Conservation (phyloP, 2,888 invertebrate species). For the Eugnorisma glareosa region DNA sequence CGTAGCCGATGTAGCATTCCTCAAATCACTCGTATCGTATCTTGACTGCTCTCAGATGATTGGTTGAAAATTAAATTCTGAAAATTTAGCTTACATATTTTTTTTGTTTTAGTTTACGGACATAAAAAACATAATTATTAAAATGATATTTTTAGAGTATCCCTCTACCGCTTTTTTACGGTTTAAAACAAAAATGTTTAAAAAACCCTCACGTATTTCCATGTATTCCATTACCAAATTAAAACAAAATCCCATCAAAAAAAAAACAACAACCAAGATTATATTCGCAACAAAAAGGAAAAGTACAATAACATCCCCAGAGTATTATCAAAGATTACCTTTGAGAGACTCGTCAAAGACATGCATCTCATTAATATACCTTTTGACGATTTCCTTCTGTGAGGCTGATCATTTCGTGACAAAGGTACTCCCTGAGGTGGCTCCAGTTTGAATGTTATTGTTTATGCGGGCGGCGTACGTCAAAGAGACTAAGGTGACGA, state of each 20-base stretch:
- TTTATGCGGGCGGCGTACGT: conserved; percentile 82
- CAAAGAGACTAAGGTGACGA: conserved; percentile 74
- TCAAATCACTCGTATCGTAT: background rate
- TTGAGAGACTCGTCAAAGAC: conserved; percentile 73
- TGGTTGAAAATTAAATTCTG: background rate
- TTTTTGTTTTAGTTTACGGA: background rate
- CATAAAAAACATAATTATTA: background rate
- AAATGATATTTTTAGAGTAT: background rate
- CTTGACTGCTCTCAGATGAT: background rate
- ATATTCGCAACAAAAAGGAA: conserved; percentile 25
- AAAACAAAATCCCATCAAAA: conserved; percentile 19
- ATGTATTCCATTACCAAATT: conserved; percentile 29
- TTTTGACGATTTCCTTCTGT: conserved; percentile 73
- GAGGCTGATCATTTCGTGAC: conserved; percentile 84
- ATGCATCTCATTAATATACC: conserved; percentile 84
- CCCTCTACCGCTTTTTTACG: background rate
- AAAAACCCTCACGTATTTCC: background rate
- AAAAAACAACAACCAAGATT: background rate
- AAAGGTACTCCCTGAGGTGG: conserved; percentile 84
- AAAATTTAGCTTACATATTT: background rate
- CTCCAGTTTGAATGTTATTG: conserved; percentile 84
- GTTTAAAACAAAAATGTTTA: too few species aligned
- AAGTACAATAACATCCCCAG: conserved; percentile 56
- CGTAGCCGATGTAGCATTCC: conserved; percentile 2
- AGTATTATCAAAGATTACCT: conserved; percentile 73